phyloP scores from a whole-genome alignment of 2,797 vertebrate species.

The Setipinna tenuifilis region DNA sequence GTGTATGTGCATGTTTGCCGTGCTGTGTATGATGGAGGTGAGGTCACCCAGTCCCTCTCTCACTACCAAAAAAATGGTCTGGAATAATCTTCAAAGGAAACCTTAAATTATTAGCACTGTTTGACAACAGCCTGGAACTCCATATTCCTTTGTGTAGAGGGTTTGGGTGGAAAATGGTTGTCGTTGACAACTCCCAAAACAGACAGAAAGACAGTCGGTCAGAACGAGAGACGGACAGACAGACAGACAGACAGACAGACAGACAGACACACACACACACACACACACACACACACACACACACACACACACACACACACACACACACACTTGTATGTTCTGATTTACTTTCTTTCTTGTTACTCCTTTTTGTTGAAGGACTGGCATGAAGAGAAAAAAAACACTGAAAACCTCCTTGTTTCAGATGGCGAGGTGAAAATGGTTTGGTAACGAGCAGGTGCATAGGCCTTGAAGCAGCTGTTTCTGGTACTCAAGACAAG shows the following conservation, averaged over 20 bases:
- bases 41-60: neutral
- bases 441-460: conserved; percentile 84
- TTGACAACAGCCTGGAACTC: neutral
- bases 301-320: conserved; percentile 38
- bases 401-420: conserved; percentile 67
- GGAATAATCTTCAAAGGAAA: neutral
- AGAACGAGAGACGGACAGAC: neutral
- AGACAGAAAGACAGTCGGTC: too few relatives aligned
- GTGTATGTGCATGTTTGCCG: neutral
- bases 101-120: neutral
- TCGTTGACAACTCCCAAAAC: too few relatives aligned
- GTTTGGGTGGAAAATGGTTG: too few relatives aligned
- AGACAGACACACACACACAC: conserved; percentile 34
- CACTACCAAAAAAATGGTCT: neutral
- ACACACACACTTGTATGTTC: conserved; percentile 28
- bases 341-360: conserved; percentile 28
- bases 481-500: conserved; percentile 78
- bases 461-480: conserved; percentile 83
- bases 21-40: neutral
- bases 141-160: neutral
- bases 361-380: conserved; percentile 59
- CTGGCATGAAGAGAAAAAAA: conserved; percentile 25
- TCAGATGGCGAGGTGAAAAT: conserved; percentile 78
- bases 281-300: conserved; percentile 23
- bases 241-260: conserved; percentile 33